phyloP scores from a whole-genome alignment of 1,140 invertebrate genomes.

The Solen grandis region DNA sequence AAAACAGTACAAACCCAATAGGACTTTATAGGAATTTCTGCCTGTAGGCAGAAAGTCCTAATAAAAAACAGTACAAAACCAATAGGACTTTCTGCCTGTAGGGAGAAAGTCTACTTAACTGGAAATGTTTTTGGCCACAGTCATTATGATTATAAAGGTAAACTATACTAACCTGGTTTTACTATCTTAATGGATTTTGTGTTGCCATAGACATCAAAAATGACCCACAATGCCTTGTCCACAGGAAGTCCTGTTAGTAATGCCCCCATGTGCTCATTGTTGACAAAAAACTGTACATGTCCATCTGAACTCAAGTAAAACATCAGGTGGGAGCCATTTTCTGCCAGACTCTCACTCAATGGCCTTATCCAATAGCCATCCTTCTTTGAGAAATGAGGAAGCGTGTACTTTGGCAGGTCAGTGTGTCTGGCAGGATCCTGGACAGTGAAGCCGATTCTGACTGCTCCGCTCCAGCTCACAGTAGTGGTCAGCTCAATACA shows the following conservation, averaged over 20 bases:
- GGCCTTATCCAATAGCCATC: slow-evolving; percentile 79
- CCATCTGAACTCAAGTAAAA: slow-evolving; percentile 76
- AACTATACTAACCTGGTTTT: slow-evolving; percentile 78
- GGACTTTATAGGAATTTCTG: no score
- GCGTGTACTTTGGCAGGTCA: slow-evolving; percentile 77
- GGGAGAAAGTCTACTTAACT: no score
- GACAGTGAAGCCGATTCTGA: slow-evolving; percentile 79
- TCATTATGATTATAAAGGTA: no score
- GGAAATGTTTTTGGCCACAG: no score
- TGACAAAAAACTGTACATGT: slow-evolving; percentile 79
- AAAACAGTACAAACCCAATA: no score
- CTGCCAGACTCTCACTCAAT: slow-evolving; percentile 72
- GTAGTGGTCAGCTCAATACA: slow-evolving; percentile 73
- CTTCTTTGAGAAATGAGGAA: slow-evolving; percentile 75
- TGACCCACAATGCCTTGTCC: slow-evolving; percentile 76
- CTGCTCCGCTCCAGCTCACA: slow-evolving; percentile 78
- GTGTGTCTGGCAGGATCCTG: slow-evolving; percentile 73
- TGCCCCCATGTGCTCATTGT: slow-evolving; percentile 79
- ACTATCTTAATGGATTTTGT: slow-evolving; percentile 77
- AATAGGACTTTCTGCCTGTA: no score
- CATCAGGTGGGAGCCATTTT: slow-evolving; percentile 72
- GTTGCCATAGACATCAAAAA: slow-evolving; percentile 81
- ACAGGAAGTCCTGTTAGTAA: slow-evolving; percentile 76
- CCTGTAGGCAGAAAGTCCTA: no score
- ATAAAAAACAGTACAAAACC: no score